Percentiles rank a stretch among this genome's conserved stretches.
Conservation (phyloP, 2,797 vertebrate species). For the Notamacropus eugenii region DNA sequence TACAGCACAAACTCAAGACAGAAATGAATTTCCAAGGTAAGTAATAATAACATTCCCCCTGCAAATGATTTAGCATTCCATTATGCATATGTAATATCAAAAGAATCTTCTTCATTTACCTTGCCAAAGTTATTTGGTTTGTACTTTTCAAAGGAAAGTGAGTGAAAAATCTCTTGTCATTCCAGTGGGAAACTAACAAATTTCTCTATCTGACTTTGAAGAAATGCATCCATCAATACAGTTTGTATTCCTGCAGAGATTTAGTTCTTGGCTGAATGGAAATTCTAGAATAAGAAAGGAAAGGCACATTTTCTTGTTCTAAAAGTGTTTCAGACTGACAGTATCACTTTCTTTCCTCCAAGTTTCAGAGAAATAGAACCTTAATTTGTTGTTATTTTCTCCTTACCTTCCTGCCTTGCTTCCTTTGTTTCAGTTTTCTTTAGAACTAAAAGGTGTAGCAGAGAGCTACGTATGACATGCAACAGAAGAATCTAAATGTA, state of each 20-base stretch:
- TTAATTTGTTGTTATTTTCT: slow-evolving; percentile 1
- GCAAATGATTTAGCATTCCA: neutral
- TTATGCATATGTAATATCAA: neutral
- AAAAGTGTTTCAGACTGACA: neutral
- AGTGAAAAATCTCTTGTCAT: slow-evolving; percentile 47
- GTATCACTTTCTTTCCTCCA: neutral
- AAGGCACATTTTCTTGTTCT: slow-evolving; percentile 10
- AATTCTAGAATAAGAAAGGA: slow-evolving; percentile 54
- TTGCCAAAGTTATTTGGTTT: slow-evolving; percentile 17
- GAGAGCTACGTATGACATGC: neutral
- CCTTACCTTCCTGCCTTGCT: slow-evolving; percentile 58
- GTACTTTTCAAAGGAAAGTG: slow-evolving; percentile 28
- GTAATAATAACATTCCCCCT: neutral
- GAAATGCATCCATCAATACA: slow-evolving; percentile 60
- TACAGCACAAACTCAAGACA: neutral
- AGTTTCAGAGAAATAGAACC: neutral
- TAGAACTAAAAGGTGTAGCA: slow-evolving; percentile 27
- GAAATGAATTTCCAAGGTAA: slow-evolving; percentile 7
- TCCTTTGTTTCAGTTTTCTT: neutral
- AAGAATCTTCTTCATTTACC: slow-evolving; percentile 13
- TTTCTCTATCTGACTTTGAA: slow-evolving; percentile 36
- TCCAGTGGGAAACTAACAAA: neutral
- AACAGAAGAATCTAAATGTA: slow-evolving; percentile 5
- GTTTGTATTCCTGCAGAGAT: slow-evolving; percentile 32
- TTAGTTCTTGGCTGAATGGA: neutral